Base-by-base conservation (phyloP, 30 jellyfish, hydroid and myxozoan species). In the Hydractinia echinata region DNA sequence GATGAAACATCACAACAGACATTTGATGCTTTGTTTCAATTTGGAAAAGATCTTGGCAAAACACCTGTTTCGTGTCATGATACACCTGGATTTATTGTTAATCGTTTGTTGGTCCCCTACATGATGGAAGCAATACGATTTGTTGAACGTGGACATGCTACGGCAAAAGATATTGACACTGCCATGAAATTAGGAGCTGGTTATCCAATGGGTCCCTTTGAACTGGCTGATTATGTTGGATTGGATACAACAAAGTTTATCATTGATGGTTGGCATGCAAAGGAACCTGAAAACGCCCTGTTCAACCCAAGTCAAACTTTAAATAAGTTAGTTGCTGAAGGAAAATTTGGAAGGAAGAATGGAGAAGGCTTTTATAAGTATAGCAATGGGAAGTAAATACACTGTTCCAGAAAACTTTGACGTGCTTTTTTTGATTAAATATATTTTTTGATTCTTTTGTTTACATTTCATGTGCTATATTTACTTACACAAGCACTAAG, bases 181-280 rank as follows among this genome's bases (percentile, higher is more conserved):
- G 99, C 99, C 39, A 94, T 94, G 99, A 94, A 94, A 81, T 87
- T 94, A 1, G 99, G 99, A 15, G 99, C 99, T 0, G 99, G 99
- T 4, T 94, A 94, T 88, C 99, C 99, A 5, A 94, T 94, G 99
- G 99, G 99, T 16, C 99, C 99, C 20, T 88, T 94, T 85, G 99
- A 94, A 88, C 91, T 94, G 20, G 89, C 95, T 4, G 99, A 94
- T 73, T 87, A 94, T 79, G 97, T 94, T 88, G 99, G 99, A 10
- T 82, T 94, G 13, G 99, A 94, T 77, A 94, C 99, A 39, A 94
- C 96, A 10, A 94, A 88, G 77, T 88, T 77, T 76, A 94, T 94
- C 67, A 88, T 94, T 71, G 96, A 89, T 88, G 99, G 99, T 8
- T 94, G 99, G 99, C 94, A 85, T 51, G 54, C 77, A 10, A 79